Percentiles rank a stretch among this genome's conserved stretches.
These are phyloP conservation scores for Gallinago paraguaiae DNA, from an alignment of 2,113 vertebrate species.

Conservation along the genomic window DNA sequence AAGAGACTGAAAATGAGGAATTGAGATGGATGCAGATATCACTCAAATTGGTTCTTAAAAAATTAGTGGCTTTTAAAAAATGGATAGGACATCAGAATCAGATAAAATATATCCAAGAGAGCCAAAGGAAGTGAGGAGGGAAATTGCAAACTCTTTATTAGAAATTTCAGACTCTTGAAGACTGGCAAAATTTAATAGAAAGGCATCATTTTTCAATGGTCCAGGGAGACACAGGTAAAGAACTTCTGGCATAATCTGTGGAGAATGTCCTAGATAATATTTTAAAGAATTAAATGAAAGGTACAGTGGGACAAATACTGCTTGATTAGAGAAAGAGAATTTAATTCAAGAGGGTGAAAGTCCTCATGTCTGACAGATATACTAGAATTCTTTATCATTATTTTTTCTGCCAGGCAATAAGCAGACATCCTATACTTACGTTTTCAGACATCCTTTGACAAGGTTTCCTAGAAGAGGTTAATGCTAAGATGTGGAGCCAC, in stretches of 20 bases:
- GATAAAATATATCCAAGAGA: background rate
- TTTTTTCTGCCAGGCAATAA: conserved; percentile 2
- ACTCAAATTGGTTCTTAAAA: background rate
- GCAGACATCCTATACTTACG: background rate
- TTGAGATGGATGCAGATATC: background rate
- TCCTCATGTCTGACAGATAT: background rate
- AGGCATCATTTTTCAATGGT: conserved; percentile 20
- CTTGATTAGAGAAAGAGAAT: background rate
- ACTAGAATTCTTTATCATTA: background rate
- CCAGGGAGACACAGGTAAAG: background rate
- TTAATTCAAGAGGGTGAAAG: background rate
- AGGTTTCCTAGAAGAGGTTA: conserved; percentile 25
- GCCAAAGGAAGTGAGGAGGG: background rate
- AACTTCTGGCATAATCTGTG: background rate
- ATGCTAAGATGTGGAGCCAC: background rate
- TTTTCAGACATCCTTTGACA: conserved; percentile 31
- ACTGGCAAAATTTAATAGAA: background rate
- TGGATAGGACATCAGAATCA: background rate
- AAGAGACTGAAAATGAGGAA: background rate
- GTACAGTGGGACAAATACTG: background rate
- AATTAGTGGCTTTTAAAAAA: background rate
- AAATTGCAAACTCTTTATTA: conserved; percentile 18
- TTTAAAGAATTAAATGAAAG: conserved; percentile 9
- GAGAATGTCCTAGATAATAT: background rate
- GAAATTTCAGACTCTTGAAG: conserved; percentile 27